These are phyloP conservation scores for Scaptomyza cyrtandrae DNA, from an alignment of 2,888 invertebrate species.

Conservation along the genomic window DNA sequence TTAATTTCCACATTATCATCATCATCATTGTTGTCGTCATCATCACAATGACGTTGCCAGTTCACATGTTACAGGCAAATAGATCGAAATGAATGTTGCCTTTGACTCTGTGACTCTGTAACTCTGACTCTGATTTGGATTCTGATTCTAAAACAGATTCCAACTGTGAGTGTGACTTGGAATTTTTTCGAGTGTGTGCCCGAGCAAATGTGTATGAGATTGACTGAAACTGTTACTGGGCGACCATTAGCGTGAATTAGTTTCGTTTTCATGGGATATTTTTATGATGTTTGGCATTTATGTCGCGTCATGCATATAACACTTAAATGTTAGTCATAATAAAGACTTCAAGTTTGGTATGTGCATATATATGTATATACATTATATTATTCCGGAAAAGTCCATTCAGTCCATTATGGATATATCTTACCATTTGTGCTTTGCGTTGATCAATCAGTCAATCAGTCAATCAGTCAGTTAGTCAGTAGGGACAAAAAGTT, in stretches of 20 bases:
- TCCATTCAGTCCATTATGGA: too few relatives aligned
- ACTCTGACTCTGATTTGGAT: conserved; percentile 7
- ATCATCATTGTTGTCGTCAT: conserved; percentile 5
- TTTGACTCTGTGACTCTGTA: conserved; percentile 24
- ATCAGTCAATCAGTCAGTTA: too few relatives aligned
- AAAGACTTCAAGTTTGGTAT: too few relatives aligned
- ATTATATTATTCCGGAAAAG: too few relatives aligned
- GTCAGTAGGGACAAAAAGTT: too few relatives aligned
- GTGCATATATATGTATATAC: too few relatives aligned
- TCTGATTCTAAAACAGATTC: neutral
- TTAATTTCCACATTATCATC: neutral
- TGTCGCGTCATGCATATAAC: conserved; percentile 8
- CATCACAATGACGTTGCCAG: conserved; percentile 54
- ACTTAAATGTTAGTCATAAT: neutral
- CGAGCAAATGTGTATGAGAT: conserved; percentile 1
- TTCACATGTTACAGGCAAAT: conserved; percentile 35
- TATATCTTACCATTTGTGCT: too few relatives aligned
- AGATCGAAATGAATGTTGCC: conserved; percentile 49
- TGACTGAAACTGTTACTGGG: conserved; percentile 18
- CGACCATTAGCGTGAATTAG: conserved; percentile 49
- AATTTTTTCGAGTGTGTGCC: neutral
- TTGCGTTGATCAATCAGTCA: too few relatives aligned
- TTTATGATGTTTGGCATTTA: neutral
- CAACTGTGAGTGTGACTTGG: conserved; percentile 14
- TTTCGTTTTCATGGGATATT: conserved; percentile 22